Percentiles rank a stretch among this genome's conserved stretches.
Conservation (phyloP, 2,113 vertebrate species). For the Perognathus longimembris region DNA sequence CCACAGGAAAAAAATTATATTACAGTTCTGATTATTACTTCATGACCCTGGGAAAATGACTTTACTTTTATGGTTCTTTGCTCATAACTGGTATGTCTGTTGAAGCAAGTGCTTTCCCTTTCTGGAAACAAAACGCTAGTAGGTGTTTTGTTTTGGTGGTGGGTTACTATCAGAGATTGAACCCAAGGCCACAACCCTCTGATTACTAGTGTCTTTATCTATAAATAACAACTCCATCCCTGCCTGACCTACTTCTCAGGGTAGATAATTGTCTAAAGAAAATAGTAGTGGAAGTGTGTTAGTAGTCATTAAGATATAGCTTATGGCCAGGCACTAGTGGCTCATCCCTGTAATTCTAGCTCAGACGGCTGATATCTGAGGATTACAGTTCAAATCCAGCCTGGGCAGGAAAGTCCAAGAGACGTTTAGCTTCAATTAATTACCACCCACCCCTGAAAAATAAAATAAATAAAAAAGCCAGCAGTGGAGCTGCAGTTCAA, state of each 20-base stretch:
- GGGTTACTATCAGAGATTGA: no score
- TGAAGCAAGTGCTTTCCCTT: background rate
- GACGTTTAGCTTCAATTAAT: no score
- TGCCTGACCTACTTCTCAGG: background rate
- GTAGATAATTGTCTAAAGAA: conserved; percentile 13
- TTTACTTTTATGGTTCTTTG: background rate
- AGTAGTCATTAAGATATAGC: background rate
- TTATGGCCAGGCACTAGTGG: background rate
- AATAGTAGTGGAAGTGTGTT: background rate
- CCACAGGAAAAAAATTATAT: background rate
- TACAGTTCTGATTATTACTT: conserved; percentile 42
- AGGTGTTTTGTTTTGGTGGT: no score
- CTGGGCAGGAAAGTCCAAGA: no score
- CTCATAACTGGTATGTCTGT: background rate
- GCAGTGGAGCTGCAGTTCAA: no score
- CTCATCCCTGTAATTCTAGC: no score
- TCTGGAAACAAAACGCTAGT: background rate
- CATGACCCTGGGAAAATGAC: background rate
- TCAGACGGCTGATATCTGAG: no score
- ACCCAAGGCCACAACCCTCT: no score
- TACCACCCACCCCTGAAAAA: no score
- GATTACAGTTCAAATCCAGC: no score
- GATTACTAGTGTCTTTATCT: background rate
- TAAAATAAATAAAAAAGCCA: no score
- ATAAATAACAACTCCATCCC: background rate